phyloP scores from a whole-genome alignment of 35 echinoderm and acorn worm species.

The Apostichopus japonicus region DNA sequence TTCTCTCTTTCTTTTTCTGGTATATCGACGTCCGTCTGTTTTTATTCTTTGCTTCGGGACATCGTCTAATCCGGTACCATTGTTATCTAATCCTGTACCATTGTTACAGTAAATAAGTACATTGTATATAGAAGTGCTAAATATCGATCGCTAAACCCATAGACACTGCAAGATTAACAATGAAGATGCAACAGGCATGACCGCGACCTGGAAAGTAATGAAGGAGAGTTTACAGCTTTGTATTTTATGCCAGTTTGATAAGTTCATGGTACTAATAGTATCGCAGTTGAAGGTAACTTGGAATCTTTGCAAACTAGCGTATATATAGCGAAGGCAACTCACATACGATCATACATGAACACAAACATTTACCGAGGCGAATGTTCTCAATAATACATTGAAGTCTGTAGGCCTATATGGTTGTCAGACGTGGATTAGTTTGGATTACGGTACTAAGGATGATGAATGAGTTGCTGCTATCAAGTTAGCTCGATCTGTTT shows the following conservation, averaged over 20 bases:
- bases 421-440: no score
- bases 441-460: no score
- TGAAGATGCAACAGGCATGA: background rate
- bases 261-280: background rate
- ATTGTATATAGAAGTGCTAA: background rate
- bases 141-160: background rate
- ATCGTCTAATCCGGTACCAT: background rate
- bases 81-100: background rate
- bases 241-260: background rate
- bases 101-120: background rate
- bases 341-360: no score
- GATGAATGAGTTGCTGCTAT: no score
- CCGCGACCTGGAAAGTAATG: background rate
- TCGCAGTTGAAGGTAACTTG: background rate
- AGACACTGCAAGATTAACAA: background rate
- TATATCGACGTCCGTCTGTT: background rate
- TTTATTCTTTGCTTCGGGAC: background rate
- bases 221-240: background rate
- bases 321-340: no score
- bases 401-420: no score
- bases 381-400: no score
- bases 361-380: no score
- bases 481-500: no score
- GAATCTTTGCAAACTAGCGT: no score
- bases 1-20: no score